Evolutionary conservation across 2,113 vertebrate species (phyloP).

Genomic region (Antechinus flavipes): DNA sequence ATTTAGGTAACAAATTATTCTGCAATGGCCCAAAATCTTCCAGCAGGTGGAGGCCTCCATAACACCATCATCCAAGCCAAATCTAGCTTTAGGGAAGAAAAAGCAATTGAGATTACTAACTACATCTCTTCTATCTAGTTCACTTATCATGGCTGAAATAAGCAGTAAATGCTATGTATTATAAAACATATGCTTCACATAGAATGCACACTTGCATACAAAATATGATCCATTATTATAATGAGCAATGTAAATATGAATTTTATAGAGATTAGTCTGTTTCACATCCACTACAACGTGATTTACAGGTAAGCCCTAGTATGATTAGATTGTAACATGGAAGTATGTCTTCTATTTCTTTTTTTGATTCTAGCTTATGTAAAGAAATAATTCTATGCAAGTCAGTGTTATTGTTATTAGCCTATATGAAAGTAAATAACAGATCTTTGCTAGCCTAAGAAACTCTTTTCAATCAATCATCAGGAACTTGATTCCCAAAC

Average conservation of each 20-base stretch:
- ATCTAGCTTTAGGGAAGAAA: conserved; percentile 39
- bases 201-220: neutral
- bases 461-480: neutral
- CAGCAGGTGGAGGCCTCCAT: conserved; percentile 16
- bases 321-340: neutral
- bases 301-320: neutral
- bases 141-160: neutral
- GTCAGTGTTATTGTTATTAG: neutral
- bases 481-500: neutral
- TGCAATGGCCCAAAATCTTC: conserved; percentile 20
- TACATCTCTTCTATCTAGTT: neutral
- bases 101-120: conserved; percentile 49
- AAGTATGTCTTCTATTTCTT: neutral
- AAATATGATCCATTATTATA: neutral
- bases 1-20: neutral
- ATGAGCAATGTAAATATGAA: neutral
- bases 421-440: neutral
- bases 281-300: neutral
- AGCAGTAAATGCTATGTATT: neutral
- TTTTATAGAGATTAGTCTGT: neutral
- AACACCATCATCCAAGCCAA: conserved; percentile 44
- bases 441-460: neutral
- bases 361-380: neutral
- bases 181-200: neutral
- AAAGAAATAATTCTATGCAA: neutral